Base-by-base conservation (phyloP, 1,140 invertebrate genomes). In the Bombyx mandarina region DNA sequence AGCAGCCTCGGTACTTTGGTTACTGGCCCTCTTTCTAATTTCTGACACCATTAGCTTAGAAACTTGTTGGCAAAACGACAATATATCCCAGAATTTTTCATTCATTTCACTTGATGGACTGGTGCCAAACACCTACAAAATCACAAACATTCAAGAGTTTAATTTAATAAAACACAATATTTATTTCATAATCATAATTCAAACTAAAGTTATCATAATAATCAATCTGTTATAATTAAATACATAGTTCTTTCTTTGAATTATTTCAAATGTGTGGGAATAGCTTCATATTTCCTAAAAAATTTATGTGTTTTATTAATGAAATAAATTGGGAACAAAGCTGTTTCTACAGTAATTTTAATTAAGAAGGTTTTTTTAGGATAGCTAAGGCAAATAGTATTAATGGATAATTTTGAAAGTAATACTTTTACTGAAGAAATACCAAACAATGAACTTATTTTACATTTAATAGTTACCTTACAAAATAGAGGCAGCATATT, bases 401-500 rank as follows among this genome's bases (percentile, higher is more conserved):
- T 18, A 18, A 18, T 47, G 2, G 8, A 12, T 9, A 10, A 47
- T 47, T 47, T 47, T 2, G 6, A 12, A 1, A 18, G 48, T 50
- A 50, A 50, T 50, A 50, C 12, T 12, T 8, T 50, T 18, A n/a
- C 7, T 22, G 5, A 22, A 18, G 1, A 18, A 50, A 50, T 18
- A 18, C 1, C 26, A 18, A 1, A 50, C 12, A 22, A 22, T 50
- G 12, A 6, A 26, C 12, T 22, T 35, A 35, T 0, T 51, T 35
- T 26, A 51, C 42, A 43, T 56, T 12, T 22, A 52, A 43, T 48
- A 74, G 66, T 88, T 90, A 98, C 97, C 92, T 99, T 99, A 89
- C 96, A 98, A 89, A 99, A 99, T 8, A 99, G 89, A 48, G 98
- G 98, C 69, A 99, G 90, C 96, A 99, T 98, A 85, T 97, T 98